phyloP scores from a whole-genome alignment of 2,797 vertebrate species.

The Macropodus opercularis region DNA sequence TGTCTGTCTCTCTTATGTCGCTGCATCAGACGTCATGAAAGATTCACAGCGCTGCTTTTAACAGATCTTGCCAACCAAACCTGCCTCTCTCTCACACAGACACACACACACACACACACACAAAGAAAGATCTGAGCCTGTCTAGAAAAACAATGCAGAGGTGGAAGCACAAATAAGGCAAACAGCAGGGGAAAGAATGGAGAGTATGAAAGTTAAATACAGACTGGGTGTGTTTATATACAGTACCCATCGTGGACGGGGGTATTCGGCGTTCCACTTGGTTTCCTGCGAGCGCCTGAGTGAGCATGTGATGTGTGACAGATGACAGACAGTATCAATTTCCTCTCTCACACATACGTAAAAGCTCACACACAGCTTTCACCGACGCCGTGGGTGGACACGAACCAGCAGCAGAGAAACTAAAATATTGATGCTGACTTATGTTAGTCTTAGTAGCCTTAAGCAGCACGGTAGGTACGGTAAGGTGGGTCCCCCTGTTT shows the following conservation, averaged over 20 bases:
- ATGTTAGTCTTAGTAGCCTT: too few species aligned
- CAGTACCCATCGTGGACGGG: slow-evolving; percentile 9
- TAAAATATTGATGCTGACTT: slow-evolving; percentile 21
- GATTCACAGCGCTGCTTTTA: slow-evolving; percentile 76
- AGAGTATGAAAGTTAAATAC: slow-evolving; percentile 8
- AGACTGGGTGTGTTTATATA: neutral
- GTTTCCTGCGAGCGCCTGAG: slow-evolving; percentile 46
- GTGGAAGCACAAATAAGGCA: slow-evolving; percentile 24
- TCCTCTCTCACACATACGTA: slow-evolving; percentile 33
- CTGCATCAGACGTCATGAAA: slow-evolving; percentile 77
- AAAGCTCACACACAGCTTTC: neutral
- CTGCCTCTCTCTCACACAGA: neutral
- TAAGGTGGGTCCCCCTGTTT: too few species aligned
- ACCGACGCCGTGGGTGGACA: slow-evolving; percentile 10
- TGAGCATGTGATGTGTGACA: slow-evolving; percentile 72
- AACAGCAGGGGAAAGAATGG: slow-evolving; percentile 9
- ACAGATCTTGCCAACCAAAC: slow-evolving; percentile 37
- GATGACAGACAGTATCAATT: slow-evolving; percentile 70
- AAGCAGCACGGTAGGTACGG: too few species aligned
- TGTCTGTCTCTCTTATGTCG: slow-evolving; percentile 48
- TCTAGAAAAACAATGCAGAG: slow-evolving; percentile 48
- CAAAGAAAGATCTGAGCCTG: slow-evolving; percentile 42
- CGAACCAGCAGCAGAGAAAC: slow-evolving; percentile 3
- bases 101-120: slow-evolving; percentile 16
- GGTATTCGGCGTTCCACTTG: slow-evolving; percentile 47